A percentile compares a stretch with the other conserved stretches of the same genome.
These are phyloP conservation scores for Drosophila sulfurigaster DNA, from an alignment of 1,140 invertebrate genomes.

Conservation along the genomic window DNA sequence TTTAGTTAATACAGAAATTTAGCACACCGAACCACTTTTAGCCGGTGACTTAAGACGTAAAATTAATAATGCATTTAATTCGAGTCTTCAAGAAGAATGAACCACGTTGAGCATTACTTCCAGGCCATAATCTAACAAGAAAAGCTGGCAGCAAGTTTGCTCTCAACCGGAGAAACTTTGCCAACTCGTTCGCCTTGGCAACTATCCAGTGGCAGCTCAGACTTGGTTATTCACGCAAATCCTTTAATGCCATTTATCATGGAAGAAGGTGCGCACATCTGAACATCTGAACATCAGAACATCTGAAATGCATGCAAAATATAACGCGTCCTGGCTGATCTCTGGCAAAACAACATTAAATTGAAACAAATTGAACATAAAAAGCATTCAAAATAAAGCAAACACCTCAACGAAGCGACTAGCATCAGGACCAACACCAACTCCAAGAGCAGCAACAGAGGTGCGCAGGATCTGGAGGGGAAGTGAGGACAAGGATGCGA, in stretches of 20 bases:
- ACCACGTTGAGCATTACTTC: conserved; percentile 8
- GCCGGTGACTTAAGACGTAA: neutral
- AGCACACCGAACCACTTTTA: neutral
- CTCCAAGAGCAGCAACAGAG: neutral
- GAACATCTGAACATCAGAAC: conserved; percentile 15
- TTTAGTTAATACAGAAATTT: neutral
- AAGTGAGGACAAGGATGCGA: conserved; percentile 40
- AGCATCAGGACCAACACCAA: conserved; percentile 21
- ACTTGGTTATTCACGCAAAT: conserved; percentile 76
- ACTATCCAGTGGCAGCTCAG: conserved; percentile 49
- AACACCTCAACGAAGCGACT: conserved; percentile 60
- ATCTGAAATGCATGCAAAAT: conserved; percentile 77
- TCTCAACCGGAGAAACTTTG: conserved; percentile 33
- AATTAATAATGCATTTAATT: conserved; percentile 17
- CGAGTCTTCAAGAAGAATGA: conserved; percentile 1
- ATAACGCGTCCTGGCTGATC: conserved; percentile 71
- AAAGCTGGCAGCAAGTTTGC: conserved; percentile 37
- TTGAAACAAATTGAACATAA: conserved; percentile 84
- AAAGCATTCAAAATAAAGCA: conserved; percentile 83
- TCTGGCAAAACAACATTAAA: conserved; percentile 80
- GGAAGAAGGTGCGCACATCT: conserved; percentile 46
- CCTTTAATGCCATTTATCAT: conserved; percentile 81
- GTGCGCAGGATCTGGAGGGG: neutral
- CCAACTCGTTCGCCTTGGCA: conserved; percentile 46
- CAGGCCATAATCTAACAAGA: conserved; percentile 25